A percentile compares a stretch with the other conserved stretches of the same genome.
These are phyloP conservation scores for Percopsis omiscomaycus DNA, from an alignment of 2,797 vertebrate species.

Conservation along the genomic window DNA sequence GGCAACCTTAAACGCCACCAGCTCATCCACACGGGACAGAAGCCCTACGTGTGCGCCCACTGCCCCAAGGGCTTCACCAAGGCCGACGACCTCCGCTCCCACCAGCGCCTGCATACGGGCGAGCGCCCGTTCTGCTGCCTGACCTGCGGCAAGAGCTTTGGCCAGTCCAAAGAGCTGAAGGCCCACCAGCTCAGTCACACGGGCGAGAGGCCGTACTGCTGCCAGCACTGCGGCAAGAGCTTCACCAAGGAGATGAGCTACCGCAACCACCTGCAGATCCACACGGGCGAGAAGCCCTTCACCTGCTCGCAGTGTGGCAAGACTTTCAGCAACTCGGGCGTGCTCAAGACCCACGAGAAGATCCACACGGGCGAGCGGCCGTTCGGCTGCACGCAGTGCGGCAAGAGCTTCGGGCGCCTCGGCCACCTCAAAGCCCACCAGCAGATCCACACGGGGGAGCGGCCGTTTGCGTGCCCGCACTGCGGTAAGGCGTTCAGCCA, in stretches of 20 bases:
- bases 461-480: constrained; percentile 73
- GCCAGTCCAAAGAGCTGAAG: constrained; percentile 80
- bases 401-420: constrained; percentile 81
- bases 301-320: constrained; percentile 78
- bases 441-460: constrained; percentile 82
- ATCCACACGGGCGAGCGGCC: constrained; percentile 80
- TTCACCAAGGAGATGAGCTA: constrained; percentile 80
- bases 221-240: constrained; percentile 79
- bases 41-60: constrained; percentile 80
- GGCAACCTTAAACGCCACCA: constrained; percentile 82
- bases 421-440: constrained; percentile 83
- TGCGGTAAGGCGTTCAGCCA: constrained; percentile 81
- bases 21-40: constrained; percentile 82
- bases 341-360: constrained; percentile 80
- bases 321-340: constrained; percentile 79
- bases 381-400: constrained; percentile 81
- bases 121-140: constrained; percentile 77
- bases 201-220: constrained; percentile 77
- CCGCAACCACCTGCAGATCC: constrained; percentile 78
- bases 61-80: constrained; percentile 83
- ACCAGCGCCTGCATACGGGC: constrained; percentile 81
- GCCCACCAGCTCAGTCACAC: constrained; percentile 80
- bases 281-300: constrained; percentile 76
- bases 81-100: constrained; percentile 80
- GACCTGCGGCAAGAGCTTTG: constrained; percentile 79